Conservation (phyloP, 2,797 vertebrate genomes). For the Oreochromis grahami region DNA sequence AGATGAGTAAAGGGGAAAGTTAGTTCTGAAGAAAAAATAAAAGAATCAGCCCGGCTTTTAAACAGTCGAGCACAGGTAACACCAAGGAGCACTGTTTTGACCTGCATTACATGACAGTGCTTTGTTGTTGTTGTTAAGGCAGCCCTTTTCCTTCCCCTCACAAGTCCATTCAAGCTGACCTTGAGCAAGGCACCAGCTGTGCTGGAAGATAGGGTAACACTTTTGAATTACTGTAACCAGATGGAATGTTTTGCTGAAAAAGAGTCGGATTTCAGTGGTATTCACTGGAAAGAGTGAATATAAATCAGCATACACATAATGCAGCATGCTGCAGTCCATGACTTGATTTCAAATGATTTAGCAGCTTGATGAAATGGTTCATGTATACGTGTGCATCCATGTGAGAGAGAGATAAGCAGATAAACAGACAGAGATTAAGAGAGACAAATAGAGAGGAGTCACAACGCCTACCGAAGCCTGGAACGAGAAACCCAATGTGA, state of each 20-base stretch:
- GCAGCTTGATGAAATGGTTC: not conserved
- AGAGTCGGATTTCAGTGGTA: not conserved
- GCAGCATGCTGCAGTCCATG: not conserved
- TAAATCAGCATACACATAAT: not conserved
- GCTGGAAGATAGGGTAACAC: not conserved
- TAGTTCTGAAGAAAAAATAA: not conserved
- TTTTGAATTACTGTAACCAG: not conserved
- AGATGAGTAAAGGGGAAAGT: not conserved
- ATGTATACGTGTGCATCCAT: not conserved
- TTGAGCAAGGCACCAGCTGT: not conserved
- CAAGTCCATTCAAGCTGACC: not conserved
- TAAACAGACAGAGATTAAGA: not conserved
- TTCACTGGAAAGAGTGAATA: not conserved
- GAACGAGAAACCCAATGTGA: not conserved
- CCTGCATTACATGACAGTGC: not conserved
- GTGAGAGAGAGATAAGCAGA: not conserved
- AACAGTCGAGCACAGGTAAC: not conserved
- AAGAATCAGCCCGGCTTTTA: not conserved
- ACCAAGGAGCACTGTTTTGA: not conserved
- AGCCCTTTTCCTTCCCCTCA: not conserved
- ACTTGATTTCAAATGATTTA: not conserved
- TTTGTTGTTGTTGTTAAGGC: not conserved
- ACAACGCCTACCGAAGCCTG: not conserved
- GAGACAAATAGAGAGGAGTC: not conserved
- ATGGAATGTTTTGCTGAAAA: not conserved